Evolutionary conservation across 2,888 invertebrate species (phyloP).

Genomic region (Lepas anatifera): DNA sequence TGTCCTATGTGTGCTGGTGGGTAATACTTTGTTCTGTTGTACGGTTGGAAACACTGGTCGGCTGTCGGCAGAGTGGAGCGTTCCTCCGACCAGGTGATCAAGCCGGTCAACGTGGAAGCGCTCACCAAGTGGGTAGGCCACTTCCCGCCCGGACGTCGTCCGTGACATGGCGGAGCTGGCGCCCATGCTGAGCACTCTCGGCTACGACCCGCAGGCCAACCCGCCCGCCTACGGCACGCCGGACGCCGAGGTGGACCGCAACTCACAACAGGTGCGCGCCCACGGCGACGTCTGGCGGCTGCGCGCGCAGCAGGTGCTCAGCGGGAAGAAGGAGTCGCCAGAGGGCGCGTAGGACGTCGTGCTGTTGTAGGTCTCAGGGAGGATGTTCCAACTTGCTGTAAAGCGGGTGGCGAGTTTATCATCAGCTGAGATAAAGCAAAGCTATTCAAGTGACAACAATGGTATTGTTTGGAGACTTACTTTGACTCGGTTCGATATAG

Average conservation of each 20-base stretch:
- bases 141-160: slow-evolving; percentile 79
- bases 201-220: slow-evolving; percentile 93
- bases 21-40: too few species aligned
- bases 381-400: too few species aligned
- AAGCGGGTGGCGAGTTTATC: too few species aligned
- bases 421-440: too few species aligned
- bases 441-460: too few species aligned
- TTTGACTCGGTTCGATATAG: too few species aligned
- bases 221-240: slow-evolving; percentile 84
- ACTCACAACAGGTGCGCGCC: slow-evolving; percentile 34
- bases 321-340: too few species aligned
- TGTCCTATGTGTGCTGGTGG: neutral
- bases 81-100: slow-evolving; percentile 96
- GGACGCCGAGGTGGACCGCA: slow-evolving; percentile 53
- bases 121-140: slow-evolving; percentile 83
- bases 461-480: too few species aligned
- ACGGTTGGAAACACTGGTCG: neutral
- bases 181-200: slow-evolving; percentile 77
- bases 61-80: slow-evolving; percentile 66
- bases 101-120: slow-evolving; percentile 93
- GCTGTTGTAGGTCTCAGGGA: too few species aligned
- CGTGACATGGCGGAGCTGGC: slow-evolving; percentile 88
- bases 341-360: too few species aligned
- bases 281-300: slow-evolving; percentile 27
- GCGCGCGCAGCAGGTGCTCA: slow-evolving; percentile 9